phyloP scores from a whole-genome alignment of 2,113 vertebrate genomes.

The Cricetomys ansorgei region DNA sequence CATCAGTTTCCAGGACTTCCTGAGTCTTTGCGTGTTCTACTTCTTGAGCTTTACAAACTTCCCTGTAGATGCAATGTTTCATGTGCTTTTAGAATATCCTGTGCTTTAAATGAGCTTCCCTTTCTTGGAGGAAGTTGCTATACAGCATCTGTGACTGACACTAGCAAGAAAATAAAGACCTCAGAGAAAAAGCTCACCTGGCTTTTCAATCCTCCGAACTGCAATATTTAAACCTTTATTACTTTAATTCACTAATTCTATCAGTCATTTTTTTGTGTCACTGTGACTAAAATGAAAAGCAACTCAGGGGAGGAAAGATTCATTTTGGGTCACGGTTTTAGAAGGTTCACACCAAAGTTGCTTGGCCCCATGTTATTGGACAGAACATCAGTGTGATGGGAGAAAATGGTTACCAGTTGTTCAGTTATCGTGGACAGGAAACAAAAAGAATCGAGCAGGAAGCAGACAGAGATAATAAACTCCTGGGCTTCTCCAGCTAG shows the following conservation, averaged over 20 bases:
- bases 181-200: background rate
- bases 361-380: background rate
- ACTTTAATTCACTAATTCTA: background rate
- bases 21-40: background rate
- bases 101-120: background rate
- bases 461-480: background rate
- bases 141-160: background rate
- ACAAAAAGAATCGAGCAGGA: background rate
- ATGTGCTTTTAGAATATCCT: background rate
- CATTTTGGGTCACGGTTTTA: background rate
- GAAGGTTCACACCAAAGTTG: background rate
- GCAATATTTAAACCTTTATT: background rate
- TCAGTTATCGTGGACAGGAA: background rate
- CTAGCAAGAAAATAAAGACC: slow-evolving; percentile 7
- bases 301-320: background rate
- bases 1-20: background rate
- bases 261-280: background rate
- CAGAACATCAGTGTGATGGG: background rate
- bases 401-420: too few species aligned
- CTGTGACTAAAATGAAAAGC: background rate
- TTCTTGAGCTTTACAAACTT: background rate
- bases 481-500: background rate
- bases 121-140: background rate
- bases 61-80: too few species aligned
- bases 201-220: background rate